Base-by-base conservation (phyloP, 2,113 vertebrate species). In the rat (Rattus norvegicus) region DNA sequence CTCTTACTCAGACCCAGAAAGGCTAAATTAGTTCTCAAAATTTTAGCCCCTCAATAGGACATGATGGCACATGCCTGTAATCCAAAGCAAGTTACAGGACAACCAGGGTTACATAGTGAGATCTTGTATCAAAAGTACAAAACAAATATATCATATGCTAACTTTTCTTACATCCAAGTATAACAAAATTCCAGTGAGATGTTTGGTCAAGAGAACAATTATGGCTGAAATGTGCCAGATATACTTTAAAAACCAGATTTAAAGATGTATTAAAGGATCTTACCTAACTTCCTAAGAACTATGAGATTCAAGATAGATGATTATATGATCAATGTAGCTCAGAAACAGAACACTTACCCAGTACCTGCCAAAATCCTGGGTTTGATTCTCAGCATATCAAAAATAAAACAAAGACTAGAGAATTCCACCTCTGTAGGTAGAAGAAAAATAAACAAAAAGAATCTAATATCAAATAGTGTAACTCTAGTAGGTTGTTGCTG, bases 401-500 rank as follows among this genome's bases (percentile, higher is more conserved):
- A 89, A 89, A 61, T 52, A 59, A 59, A 75, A 20, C 36, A 56
- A 59, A 39, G 91, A 83, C 59, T 91, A 47, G 16, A 91, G 49
- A 88, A 90, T 33, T 84, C 28, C 63, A 91, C 73, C 47, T 90
- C n/a, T 93, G 56, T 12, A 88, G 8, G 0, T 43, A 9, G 33
- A 36, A 39, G 11, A 61, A 61, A 75, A 49, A 24, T 3, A 63
- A 56, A 49, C 11, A 67, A 70, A 88, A 24, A 67, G n/a, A 91
- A 39, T 76, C 43, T 89, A 93, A 90, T 52, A 65, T 93, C 59
- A 92, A 91, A 83, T 87, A 88, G 20, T 4, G 67, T 56, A 89
- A 93, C 94, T 81, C n/a, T 88, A 97, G 80, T 6, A 95, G 30
- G 26, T 91, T 28, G 24, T 4, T 3, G 28, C 75, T 80, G 94